phyloP scores from a whole-genome alignment of 2,113 vertebrate species.

The Theropithecus gelada region DNA sequence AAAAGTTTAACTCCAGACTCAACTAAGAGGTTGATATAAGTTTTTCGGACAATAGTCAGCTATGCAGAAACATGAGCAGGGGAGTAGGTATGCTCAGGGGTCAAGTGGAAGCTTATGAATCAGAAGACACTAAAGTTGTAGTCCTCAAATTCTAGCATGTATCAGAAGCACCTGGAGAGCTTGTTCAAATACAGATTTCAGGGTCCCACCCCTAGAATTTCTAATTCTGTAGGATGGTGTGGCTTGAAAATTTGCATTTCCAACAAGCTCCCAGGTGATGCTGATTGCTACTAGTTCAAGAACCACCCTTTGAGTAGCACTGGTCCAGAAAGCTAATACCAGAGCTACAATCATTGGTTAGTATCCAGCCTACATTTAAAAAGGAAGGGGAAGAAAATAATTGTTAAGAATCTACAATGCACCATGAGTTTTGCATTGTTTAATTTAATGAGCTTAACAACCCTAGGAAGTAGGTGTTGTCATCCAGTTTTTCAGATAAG shows the following conservation, averaged over 20 bases:
- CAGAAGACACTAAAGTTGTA: not conserved
- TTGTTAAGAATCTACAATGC: no score
- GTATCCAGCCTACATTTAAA: not conserved
- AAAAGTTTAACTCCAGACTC: not conserved
- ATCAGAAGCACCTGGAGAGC: not conserved
- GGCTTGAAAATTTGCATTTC: not conserved
- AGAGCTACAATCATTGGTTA: not conserved
- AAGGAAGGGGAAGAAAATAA: not conserved
- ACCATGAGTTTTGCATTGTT: not conserved
- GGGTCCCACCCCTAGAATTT: not conserved
- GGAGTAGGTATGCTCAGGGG: not conserved
- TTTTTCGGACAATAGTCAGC: not conserved
- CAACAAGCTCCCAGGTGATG: not conserved
- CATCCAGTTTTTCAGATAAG: not conserved
- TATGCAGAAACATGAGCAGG: not conserved
- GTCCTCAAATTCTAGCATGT: not conserved
- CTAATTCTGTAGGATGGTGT: not conserved
- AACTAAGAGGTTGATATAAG: not conserved
- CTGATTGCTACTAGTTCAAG: not conserved
- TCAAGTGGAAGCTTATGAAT: not conserved
- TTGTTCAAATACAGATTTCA: not conserved
- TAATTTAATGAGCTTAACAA: slow-evolving; percentile 8
- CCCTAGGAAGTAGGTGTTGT: not conserved
- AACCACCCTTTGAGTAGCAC: no score
- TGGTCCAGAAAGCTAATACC: not conserved